Conservation (phyloP, 1,140 invertebrate species). For the Drosophila carrolli region DNA sequence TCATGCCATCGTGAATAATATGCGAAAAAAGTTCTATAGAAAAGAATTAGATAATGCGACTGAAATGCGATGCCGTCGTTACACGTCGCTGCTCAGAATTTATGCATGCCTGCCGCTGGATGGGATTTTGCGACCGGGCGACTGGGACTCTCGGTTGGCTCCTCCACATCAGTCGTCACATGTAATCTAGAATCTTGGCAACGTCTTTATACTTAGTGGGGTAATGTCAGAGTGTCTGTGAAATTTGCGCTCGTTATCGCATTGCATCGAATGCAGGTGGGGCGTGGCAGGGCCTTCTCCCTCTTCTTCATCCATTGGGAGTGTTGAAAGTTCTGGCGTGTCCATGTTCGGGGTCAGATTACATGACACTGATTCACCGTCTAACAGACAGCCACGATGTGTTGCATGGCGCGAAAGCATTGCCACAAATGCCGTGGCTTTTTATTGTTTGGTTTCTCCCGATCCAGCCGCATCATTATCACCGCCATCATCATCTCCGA, state of each 20-base stretch:
- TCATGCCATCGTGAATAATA: conserved; percentile 59
- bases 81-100: conserved; percentile 74
- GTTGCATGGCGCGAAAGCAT: conserved; percentile 67
- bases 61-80: conserved; percentile 79
- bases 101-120: conserved; percentile 67
- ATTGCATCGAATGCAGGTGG: conserved; percentile 56
- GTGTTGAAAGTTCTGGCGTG: conserved; percentile 82
- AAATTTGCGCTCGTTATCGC: conserved; percentile 81
- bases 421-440: conserved; percentile 63
- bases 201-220: conserved; percentile 79
- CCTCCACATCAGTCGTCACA: conserved; percentile 53
- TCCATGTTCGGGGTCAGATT: conserved; percentile 82
- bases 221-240: conserved; percentile 70
- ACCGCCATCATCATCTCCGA: conserved; percentile 28
- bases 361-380: conserved; percentile 79
- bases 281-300: conserved; percentile 17
- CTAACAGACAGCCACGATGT: conserved; percentile 67
- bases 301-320: conserved; percentile 25
- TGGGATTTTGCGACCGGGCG: conserved; percentile 7
- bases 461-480: conserved; percentile 23
- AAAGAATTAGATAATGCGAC: conserved; percentile 75
- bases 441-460: conserved; percentile 38
- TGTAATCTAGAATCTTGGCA: conserved; percentile 80
- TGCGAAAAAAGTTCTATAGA: conserved; percentile 45
- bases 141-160: not conserved